Base-by-base conservation (phyloP, 2,888 invertebrate genomes). In the Nyleta sp. region DNA sequence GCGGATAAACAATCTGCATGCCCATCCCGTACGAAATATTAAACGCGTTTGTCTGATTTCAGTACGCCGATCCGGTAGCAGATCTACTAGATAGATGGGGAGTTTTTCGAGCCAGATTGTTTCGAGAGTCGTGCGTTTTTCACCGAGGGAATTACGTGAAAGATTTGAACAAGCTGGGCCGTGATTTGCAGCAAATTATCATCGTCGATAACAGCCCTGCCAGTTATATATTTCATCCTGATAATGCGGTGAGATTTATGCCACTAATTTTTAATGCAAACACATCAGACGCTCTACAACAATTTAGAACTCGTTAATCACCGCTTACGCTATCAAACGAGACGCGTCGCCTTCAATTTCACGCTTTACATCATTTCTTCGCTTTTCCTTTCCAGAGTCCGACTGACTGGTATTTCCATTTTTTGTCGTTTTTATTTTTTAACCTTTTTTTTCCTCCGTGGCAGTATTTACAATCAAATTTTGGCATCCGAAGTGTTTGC, bases 131-230 rank as follows among this genome's bases (percentile, higher is more conserved):
- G 86, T 99, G 99, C 93, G 99, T 99, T 91, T 99, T 98, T 94
- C 98, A 99, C 93, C 95, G 98, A 92, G 99, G 99, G 86, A 99
- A 99, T 93, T 99, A 99, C 93, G 99, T 99, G 87, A 99, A 99
- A 94, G 99, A 99, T 94, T 94, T 99, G 88, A 98, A 98, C 93
- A 97, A 98, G 90, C 93, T 99, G 83, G 99, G 99, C 77, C 94
- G 99, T 82, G 98, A 99, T 92, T 93, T 99, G 91, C 95, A 97
- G 87, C 96, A 98, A 91, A 98, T 99, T 88, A 95, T 99, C 88
- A 99, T 99, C 89, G 97, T 99, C 84, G 99, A 99, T 94, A 99
- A 99, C 93, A 99, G 99, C 88, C 99, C 99, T 87, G 99, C 99
- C 89, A 98, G 98, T 84, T 99, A 99, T 92, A 98, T 99, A 93